Evolutionary conservation across 2,888 invertebrate species (phyloP).

Genomic region (Branchipolynoe longqiensis): DNA sequence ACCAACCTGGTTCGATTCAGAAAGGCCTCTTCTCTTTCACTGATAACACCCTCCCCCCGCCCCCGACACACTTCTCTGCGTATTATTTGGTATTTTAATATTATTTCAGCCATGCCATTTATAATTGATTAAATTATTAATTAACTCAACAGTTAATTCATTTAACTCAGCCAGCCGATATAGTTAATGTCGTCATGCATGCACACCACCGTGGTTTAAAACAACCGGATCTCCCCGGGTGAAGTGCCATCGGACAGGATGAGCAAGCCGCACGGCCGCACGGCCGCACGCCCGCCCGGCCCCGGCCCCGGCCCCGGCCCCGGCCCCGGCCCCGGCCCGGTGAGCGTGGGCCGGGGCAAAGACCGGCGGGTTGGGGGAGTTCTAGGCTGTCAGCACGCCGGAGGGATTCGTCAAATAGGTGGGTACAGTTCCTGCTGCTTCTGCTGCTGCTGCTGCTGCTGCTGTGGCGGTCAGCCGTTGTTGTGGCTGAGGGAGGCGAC

Average conservation of each 20-base stretch:
- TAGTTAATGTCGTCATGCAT: neutral
- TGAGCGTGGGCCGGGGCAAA: no score
- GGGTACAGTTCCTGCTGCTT: neutral
- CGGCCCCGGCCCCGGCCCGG: no score
- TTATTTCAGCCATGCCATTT: neutral
- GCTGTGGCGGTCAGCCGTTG: neutral
- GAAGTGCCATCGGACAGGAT: neutral
- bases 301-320: no score
- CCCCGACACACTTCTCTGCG: neutral
- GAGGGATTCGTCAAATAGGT: neutral
- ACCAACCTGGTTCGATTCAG: neutral
- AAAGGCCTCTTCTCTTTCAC: neutral
- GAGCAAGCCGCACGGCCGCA: no score
- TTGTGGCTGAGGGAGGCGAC: slow-evolving; percentile 39
- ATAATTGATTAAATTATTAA: neutral
- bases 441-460: neutral
- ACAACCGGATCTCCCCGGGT: neutral
- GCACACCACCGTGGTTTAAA: neutral
- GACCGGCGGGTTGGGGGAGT: neutral
- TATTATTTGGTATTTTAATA: neutral
- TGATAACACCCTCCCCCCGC: neutral
- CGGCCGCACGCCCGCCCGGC: no score
- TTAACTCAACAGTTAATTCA: neutral
- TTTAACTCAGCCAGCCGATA: neutral
- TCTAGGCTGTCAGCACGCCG: neutral